Base-by-base conservation (phyloP, 2,113 vertebrate species). In the Heterochromis multidens region DNA sequence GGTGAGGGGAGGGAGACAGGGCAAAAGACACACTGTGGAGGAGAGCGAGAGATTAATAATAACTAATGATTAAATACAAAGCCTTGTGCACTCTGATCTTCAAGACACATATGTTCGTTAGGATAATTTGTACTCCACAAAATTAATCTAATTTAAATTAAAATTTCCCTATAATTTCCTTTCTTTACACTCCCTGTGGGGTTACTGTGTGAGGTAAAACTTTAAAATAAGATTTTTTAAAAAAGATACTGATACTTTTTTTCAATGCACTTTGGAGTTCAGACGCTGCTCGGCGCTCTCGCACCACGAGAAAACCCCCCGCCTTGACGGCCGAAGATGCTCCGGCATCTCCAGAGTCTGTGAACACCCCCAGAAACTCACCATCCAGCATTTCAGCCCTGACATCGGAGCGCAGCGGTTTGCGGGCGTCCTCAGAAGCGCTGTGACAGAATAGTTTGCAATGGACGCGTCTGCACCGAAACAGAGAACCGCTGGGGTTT, bases 201-300 rank as follows among this genome's bases (percentile, higher is more conserved):
- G 16, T 17, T 17, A 17, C 5, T 19, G 0, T 19, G 0, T 12
- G 1, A 49, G 23, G 16, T 12, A 11, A 0, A 19, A 6, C 5
- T 0, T 29, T 70, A 2, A 49, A 49, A 72, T 29, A 72, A 17
- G 14, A 11, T 40, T 40, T 40, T 12, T 37, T 10, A 37, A 49
- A 27, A 63, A 67, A 67, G 23, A 27, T 70, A 16, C 23, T 40
- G 10, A 40, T 12, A 11, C 37, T 46, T 27, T 40, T 19, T 46
- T 33, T 23, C 35, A 21, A n/a, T 12, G 62, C 35, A 85, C 14
- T 88, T 72, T 5, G 7, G 3, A 59, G 27, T 33, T 83, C 4
- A 19, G 82, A 59, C 94, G 61, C 89, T 86, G 21, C 21, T 67
- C 19, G 84, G 91, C 91, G 92, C 92, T 83, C 46, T 86, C 14